These are phyloP conservation scores for Ailurus styani DNA, from an alignment of 2,113 vertebrate genomes.

Conservation along the genomic window DNA sequence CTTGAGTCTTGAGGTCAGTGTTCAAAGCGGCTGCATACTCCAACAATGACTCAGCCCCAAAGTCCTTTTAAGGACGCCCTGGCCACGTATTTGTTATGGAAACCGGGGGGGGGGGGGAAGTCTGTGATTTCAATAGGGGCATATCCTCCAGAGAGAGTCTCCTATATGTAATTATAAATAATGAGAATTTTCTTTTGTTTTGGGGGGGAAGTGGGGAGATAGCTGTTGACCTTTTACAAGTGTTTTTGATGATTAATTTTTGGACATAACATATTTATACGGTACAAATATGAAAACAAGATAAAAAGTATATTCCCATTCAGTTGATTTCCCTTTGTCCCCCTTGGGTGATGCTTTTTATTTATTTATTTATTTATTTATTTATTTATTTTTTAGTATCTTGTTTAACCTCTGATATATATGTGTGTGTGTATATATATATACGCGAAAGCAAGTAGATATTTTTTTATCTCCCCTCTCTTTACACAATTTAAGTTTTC, in stretches of 20 bases:
- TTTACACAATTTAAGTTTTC: background rate
- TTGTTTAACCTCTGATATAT: background rate
- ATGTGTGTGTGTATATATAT: background rate
- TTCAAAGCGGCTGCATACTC: background rate
- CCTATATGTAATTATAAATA: background rate
- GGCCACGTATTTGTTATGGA: background rate
- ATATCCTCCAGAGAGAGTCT: background rate
- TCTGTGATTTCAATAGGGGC: background rate
- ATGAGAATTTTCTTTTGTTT: background rate
- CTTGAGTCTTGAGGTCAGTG: background rate
- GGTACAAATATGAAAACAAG: background rate
- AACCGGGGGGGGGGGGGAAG: background rate
- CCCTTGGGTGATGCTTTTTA: background rate
- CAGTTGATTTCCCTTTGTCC: background rate
- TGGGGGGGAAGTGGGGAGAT: background rate
- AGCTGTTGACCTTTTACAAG: background rate
- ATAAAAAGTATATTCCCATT: background rate
- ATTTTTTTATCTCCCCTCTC: background rate
- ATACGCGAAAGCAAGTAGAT: background rate
- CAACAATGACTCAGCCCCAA: slow-evolving; percentile 18
- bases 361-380: background rate
- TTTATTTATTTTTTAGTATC: background rate
- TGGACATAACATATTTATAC: background rate
- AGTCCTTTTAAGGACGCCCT: background rate
- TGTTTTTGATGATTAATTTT: background rate